phyloP scores from a whole-genome alignment of 2,113 vertebrate species.

The Aplodontia rufa region DNA sequence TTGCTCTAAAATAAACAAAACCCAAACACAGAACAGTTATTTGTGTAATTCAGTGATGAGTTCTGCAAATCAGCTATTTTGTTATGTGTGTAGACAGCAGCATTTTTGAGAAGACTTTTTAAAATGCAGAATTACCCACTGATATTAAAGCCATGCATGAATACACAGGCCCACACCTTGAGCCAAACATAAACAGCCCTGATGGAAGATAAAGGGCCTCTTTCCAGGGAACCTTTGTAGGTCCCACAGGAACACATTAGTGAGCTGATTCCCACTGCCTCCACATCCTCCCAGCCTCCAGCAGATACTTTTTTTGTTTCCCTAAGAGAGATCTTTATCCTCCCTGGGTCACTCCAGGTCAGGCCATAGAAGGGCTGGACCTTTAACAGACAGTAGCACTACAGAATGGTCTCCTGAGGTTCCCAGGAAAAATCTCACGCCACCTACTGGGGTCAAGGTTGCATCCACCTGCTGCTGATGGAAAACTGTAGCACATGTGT shows the following conservation, averaged over 20 bases:
- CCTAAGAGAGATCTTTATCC: not conserved
- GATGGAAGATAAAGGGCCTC: not conserved
- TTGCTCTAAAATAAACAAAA: not conserved
- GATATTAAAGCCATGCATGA: not conserved
- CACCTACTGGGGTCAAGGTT: fast-evolving
- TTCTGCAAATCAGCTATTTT: not conserved
- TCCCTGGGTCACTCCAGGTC: not conserved
- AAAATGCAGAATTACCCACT: not conserved
- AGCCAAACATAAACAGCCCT: not conserved
- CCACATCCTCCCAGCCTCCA: not conserved
- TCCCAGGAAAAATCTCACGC: not conserved
- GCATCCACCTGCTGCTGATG: too few species aligned
- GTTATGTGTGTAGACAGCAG: not conserved
- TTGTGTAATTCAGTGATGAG: not conserved
- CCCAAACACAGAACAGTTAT: not conserved
- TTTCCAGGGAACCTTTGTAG: not conserved
- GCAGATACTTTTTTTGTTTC: not conserved
- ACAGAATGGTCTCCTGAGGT: not conserved
- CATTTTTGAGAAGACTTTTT: not conserved
- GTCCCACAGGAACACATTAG: not conserved
- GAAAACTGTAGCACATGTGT: fast-evolving
- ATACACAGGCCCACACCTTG: not conserved
- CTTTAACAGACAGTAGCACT: not conserved
- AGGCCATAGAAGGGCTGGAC: not conserved
- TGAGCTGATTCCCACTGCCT: not conserved